Base-by-base conservation (phyloP, 2,888 invertebrate genomes). In the Watsonalla cultraria region DNA sequence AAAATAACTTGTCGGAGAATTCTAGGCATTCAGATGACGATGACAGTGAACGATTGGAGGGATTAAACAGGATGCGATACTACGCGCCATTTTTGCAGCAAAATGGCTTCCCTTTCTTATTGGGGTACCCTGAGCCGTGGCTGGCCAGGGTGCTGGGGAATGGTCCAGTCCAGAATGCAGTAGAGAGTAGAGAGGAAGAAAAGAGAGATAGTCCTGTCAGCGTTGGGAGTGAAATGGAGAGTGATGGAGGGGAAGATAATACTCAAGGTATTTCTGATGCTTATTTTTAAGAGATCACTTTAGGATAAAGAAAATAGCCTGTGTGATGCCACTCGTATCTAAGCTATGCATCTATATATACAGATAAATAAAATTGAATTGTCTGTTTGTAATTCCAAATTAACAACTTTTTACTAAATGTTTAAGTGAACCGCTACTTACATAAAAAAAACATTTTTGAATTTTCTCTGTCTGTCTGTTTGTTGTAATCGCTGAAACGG, bases 111-210 rank as follows among this genome's bases (percentile, higher is more conserved):
- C 91, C 91, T 0, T 88, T 91, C 65, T 58, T 91, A 42, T 66
- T 91, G 8, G 86, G 87, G 0, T 91, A 91, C 56, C 83, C 86
- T 6, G 90, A 91, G 57, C 90, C 90, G 15, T 91, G 90, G 91
- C 54, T 91, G 58, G 74, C 82, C 6, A 78, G 89, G 59, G 79
- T 90, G 54, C 67, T 91, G 47, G 79, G 78, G 0, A 65, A 72
- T 52, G 58, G 58, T 7, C 79, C 80, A 0, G 70, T 70, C 2
- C 75, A 75, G 55, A 72, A 68, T 5, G 63, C 63, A 7, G 72
- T 68, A 7, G 82, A 82, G 48, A 79, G 58, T 52, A 80, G 76
- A 62, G 84, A 84, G 48, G 83, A 81, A 51, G 83, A 86, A 52
- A 86, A 86, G 62, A 80, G 88, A 57, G 88, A 89, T 15, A 90